Evolutionary conservation across 2,888 invertebrate species (phyloP).

Genomic region (Drosophila prostipennis): DNA sequence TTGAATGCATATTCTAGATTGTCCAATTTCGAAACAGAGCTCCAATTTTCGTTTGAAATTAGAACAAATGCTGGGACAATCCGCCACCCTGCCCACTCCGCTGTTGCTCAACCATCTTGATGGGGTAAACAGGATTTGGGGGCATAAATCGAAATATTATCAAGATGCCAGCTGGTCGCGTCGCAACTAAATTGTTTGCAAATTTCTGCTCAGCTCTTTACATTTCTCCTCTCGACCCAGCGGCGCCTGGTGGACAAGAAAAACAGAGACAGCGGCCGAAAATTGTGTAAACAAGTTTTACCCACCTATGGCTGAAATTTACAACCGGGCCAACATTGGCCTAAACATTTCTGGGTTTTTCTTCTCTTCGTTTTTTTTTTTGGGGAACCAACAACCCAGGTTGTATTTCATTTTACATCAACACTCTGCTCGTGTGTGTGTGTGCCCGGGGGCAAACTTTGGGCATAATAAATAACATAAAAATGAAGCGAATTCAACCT

Average conservation of each 20-base stretch:
- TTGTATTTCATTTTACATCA: constrained; percentile 53
- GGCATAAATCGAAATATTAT: constrained; percentile 79
- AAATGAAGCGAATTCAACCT: constrained; percentile 79
- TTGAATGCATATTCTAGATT: background rate
- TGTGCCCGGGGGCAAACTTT: constrained; percentile 22
- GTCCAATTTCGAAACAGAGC: background rate
- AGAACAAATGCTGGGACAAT: background rate
- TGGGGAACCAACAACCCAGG: constrained; percentile 19
- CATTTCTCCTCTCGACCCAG: constrained; percentile 4
- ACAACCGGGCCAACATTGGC: constrained; percentile 52
- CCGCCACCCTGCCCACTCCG: background rate
- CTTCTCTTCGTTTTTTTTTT: constrained; percentile 4
- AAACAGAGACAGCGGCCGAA: constrained; percentile 11
- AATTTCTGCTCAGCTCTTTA: constrained; percentile 10
- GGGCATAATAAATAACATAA: constrained; percentile 72
- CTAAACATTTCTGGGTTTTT: constrained; percentile 46
- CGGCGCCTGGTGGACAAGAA: constrained; percentile 37
- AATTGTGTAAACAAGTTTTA: constrained; percentile 71
- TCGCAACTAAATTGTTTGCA: constrained; percentile 45
- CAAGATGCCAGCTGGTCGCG: constrained; percentile 74
- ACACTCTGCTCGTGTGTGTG: constrained; percentile 43
- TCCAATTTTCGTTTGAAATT: background rate
- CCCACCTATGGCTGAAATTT: constrained; percentile 62
- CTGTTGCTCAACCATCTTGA: constrained; percentile 1
- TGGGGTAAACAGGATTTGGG: constrained; percentile 23